Conservation (phyloP, 1,140 invertebrate species). For the Subanguina moxae region DNA sequence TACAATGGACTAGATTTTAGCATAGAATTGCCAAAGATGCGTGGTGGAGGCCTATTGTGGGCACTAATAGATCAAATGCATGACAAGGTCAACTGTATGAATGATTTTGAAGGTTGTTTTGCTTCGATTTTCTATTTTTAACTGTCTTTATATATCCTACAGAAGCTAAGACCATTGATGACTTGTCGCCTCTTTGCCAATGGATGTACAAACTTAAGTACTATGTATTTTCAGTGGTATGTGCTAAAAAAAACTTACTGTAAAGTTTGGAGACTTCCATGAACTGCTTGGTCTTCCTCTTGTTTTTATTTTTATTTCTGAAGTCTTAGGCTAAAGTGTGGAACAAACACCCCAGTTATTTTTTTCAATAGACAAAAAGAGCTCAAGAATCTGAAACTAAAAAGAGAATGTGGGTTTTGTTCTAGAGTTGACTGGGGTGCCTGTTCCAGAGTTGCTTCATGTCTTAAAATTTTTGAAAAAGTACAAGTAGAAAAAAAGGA, state of each 20-base stretch:
- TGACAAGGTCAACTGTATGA: constrained; percentile 21
- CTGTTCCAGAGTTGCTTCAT: too few relatives aligned
- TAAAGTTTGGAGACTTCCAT: neutral
- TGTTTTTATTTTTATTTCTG: constrained; percentile 2
- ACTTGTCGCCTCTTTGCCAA: constrained; percentile 17
- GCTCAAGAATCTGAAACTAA: too few relatives aligned
- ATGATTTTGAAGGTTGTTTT: constrained; percentile 14
- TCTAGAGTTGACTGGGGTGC: too few relatives aligned
- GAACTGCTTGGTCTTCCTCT: neutral
- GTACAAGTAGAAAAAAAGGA: too few relatives aligned
- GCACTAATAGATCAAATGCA: constrained; percentile 22
- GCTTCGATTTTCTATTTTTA: neutral
- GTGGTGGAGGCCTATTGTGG: constrained; percentile 35
- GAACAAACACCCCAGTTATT: too few relatives aligned
- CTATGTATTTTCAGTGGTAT: constrained; percentile 39
- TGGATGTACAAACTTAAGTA: constrained; percentile 41
- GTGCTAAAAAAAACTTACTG: too few relatives aligned
- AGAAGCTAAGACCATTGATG: neutral
- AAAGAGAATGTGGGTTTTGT: too few relatives aligned
- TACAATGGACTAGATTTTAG: constrained; percentile 34
- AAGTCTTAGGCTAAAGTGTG: too few relatives aligned
- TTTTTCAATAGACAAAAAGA: too few relatives aligned
- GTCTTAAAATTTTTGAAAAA: too few relatives aligned
- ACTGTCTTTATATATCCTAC: constrained; percentile 5
- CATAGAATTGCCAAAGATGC: constrained; percentile 28